phyloP scores from a whole-genome alignment of 2,797 vertebrate species.

The Melanotaenia nigrans region DNA sequence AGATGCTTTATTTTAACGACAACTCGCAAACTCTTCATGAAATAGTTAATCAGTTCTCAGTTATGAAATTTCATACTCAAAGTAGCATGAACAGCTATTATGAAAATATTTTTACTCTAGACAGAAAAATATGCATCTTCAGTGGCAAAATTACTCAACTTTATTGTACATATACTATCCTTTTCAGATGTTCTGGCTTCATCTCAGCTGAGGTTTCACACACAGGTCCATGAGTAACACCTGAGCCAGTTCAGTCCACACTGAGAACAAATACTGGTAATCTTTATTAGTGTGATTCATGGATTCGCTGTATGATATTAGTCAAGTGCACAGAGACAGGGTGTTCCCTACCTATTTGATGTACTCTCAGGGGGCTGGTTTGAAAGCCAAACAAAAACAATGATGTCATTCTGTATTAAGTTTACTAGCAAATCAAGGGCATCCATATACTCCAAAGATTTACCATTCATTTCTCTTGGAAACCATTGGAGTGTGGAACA shows the following conservation, averaged over 20 bases:
- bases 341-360: constrained; percentile 50
- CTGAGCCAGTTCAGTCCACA: background rate
- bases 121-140: background rate
- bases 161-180: background rate
- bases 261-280: background rate
- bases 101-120: background rate
- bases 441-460: constrained; percentile 62
- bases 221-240: background rate
- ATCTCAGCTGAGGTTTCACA: background rate
- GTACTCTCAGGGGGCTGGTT: constrained; percentile 38
- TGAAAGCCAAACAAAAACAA: constrained; percentile 65
- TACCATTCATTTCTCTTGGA: constrained; percentile 67
- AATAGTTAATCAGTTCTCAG: background rate
- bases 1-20: background rate
- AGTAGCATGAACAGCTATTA: background rate
- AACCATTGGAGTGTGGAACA: constrained; percentile 54
- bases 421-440: constrained; percentile 61
- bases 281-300: background rate
- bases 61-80: background rate
- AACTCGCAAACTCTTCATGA: background rate
- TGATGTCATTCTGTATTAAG: constrained; percentile 68
- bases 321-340: constrained; percentile 36
- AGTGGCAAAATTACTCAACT: background rate
- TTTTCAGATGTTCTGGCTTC: background rate
- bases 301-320: constrained; percentile 1